Evolutionary conservation across 2,113 vertebrate genomes (phyloP).

Genomic region (Promerops cafer): DNA sequence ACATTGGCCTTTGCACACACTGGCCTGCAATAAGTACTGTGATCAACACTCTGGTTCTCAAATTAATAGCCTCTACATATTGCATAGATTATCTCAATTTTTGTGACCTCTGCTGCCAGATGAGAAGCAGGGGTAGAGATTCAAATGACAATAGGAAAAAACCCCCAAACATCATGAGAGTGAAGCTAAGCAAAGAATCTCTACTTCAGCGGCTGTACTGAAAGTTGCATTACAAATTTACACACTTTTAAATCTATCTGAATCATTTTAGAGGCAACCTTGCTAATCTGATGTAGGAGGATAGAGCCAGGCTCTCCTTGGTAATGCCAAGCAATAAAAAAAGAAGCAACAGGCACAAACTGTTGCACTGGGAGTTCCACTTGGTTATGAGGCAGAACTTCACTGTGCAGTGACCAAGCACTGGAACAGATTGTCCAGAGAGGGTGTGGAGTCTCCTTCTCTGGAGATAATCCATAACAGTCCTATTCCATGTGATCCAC

Average conservation of each 20-base stretch:
- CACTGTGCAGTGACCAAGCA: neutral
- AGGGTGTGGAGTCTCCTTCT: neutral
- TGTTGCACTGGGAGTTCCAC: neutral
- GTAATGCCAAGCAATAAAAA: neutral
- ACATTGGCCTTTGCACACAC: neutral
- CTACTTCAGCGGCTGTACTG: neutral
- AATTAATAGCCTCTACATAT: neutral
- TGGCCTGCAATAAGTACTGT: neutral
- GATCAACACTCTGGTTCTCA: neutral
- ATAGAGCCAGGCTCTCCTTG: neutral
- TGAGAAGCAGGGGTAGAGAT: neutral
- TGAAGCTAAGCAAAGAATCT: neutral
- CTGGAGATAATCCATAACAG: neutral
- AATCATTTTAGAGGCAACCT: neutral
- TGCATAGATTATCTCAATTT: neutral
- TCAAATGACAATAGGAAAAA: neutral
- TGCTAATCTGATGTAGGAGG: neutral
- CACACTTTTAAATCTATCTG: neutral
- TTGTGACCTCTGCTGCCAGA: neutral
- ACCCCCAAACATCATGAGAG: accelerated
- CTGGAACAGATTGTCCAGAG: neutral
- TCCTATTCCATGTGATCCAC: neutral
- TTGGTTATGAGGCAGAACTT: neutral
- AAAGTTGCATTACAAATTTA: neutral
- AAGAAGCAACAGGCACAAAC: neutral